Base-by-base conservation (phyloP, 2,797 vertebrate genomes). In the Enoplosus armatus region DNA sequence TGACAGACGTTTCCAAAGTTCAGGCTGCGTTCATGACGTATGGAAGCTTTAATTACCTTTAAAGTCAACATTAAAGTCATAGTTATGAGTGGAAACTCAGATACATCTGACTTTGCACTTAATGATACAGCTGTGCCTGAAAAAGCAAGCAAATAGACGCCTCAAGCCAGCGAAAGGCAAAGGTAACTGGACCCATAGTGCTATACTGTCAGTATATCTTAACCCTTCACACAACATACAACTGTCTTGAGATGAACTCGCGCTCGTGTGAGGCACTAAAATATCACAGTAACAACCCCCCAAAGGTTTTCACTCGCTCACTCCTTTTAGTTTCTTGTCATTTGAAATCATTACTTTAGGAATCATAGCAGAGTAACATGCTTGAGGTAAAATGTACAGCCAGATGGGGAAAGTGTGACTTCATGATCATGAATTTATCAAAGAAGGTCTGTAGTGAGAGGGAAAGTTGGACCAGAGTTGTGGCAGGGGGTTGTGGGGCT, bases 341-440 rank as follows among this genome's bases (percentile, higher is more conserved):
- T 31, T 41, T 48, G 1, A 8, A 45, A 50, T 45, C 26, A 20
- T 48, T 35, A 27, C 26, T 55, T 12, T 5, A 54, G 51, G 56
- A 62, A 6, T 59, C 47, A 5, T 0, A 31, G 31, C 33, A 6
- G 51, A 58, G 65, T 31, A 16, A 43, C 33, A 54, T 1, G 26
- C 54, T 22, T 9, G 50, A 72, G 51, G 73, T 67, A 50, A 58
- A 81, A 86, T 33, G 59, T 29, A 6, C 22, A 69, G 75, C 80
- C 69, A 72, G 65, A 83, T 33, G 55, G 60, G 83, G 80, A 92
- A 89, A 90, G 54, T 58, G 72, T 92, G 90, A 94, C 85, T 84
- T 92, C 82, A 90, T 61, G 77, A 51, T 62, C 53, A 24, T 85
- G 79, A 85, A 77, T 81, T 79, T 84, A 77, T 91, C 79, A 89